Evolutionary conservation across 1,140 invertebrate genomes (phyloP).

Genomic region (Drosophila rufa): DNA sequence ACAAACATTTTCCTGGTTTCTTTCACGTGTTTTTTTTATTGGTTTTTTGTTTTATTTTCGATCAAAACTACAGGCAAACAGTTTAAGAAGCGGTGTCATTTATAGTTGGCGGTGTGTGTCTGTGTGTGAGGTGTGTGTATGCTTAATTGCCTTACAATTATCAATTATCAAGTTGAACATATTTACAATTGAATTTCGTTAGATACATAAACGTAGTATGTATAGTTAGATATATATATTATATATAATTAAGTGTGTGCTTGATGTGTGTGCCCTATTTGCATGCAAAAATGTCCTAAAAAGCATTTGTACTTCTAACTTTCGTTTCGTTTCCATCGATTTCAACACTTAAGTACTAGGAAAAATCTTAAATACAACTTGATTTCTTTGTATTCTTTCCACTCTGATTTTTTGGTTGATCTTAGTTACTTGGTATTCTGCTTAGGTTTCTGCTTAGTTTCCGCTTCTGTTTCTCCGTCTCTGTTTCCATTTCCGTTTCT

Average conservation of each 20-base stretch:
- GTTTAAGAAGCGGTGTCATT: constrained; percentile 62
- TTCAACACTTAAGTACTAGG: constrained; percentile 75
- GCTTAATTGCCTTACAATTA: constrained; percentile 61
- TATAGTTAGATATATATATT: constrained; percentile 25
- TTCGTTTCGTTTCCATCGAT: constrained; percentile 38
- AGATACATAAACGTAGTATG: constrained; percentile 63
- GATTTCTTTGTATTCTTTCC: constrained; percentile 31
- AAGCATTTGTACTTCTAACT: constrained; percentile 76
- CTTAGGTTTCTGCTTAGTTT: constrained; percentile 29
- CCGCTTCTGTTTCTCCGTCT: constrained; percentile 14
- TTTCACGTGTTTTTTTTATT: not conserved
- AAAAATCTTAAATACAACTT: constrained; percentile 74
- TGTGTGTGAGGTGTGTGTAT: constrained; percentile 36
- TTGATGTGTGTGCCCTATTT: constrained; percentile 52
- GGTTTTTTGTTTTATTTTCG: constrained; percentile 16
- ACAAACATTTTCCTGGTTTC: too few species aligned
- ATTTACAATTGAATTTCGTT: constrained; percentile 73
- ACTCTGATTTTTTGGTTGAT: constrained; percentile 28
- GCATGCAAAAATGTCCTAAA: constrained; percentile 70
- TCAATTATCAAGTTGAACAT: constrained; percentile 61
- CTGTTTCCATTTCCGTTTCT: constrained; percentile 18
- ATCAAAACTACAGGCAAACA: constrained; percentile 56
- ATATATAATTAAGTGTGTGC: constrained; percentile 41
- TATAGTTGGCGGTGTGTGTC: constrained; percentile 39
- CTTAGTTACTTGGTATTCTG: constrained; percentile 59